Evolutionary conservation across 2,888 invertebrate species (phyloP).

Genomic region (Deilephila elpenor): DNA sequence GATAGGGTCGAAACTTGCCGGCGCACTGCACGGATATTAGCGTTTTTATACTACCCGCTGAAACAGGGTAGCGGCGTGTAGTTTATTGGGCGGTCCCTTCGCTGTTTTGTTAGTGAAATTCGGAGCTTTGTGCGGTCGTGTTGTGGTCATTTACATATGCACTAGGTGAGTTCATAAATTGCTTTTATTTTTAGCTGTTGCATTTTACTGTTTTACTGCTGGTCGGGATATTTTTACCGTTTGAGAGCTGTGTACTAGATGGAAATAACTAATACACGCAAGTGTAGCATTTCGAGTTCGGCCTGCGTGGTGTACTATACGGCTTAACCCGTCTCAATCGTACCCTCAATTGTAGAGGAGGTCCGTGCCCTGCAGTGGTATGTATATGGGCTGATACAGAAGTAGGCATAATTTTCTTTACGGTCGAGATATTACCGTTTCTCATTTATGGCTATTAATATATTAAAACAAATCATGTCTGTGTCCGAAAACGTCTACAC

Average conservation of each 20-base stretch:
- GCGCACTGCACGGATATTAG: slow-evolving; percentile 2
- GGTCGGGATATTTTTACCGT: not conserved
- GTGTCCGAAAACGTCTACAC: no score
- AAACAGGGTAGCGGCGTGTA: slow-evolving; percentile 14
- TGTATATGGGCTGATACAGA: no score
- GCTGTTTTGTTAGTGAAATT: slow-evolving; percentile 25
- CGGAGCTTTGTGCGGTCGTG: slow-evolving; percentile 11
- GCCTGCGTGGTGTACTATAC: no score
- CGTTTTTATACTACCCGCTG: slow-evolving; percentile 20
- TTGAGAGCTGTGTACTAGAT: not conserved
- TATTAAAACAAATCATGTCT: no score
- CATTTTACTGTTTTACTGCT: not conserved
- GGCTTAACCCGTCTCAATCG: no score
- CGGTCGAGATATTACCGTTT: no score
- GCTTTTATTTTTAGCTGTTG: not conserved
- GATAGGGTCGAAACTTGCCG: not conserved
- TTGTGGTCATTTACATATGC: slow-evolving; percentile 15
- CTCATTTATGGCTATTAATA: no score
- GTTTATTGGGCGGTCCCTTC: slow-evolving; percentile 18
- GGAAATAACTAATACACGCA: not conserved
- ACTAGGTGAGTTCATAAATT: not conserved
- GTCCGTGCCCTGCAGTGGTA: no score
- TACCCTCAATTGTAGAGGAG: no score
- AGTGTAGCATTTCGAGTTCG: no score
- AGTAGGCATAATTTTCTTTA: no score